Base-by-base conservation (phyloP, 2,113 vertebrate genomes). In the Cichladusa arquata region DNA sequence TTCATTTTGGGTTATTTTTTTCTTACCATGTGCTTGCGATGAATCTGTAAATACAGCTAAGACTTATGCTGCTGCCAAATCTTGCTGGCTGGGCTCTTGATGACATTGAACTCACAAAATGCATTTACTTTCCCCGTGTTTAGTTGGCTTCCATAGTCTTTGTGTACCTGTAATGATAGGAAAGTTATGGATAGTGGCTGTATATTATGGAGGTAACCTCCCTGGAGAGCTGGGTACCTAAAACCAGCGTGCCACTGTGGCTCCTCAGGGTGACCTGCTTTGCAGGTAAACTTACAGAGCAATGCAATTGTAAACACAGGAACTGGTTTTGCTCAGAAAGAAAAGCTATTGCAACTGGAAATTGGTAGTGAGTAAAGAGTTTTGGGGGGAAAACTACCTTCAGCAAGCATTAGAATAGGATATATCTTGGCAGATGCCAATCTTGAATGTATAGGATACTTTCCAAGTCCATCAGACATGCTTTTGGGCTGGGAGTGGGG, bases 401-500 rank as follows among this genome's bases (percentile, higher is more conserved):
- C 33, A 51, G 40, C n/a, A 33, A 73, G 50, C 20, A 24, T 88
- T 80, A 77, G 18, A 51, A 31, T 48, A 5, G 4, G 48, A 67
- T 84, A 81, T 88, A 29, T 81, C 90, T 92, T 86, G 56, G 47
- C 19, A 86, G 83, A 81, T 94, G 65, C 36, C 51, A 86, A 24
- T 86, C 69, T 74, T 84, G 44, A 88, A 81, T 56, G 62, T 84
- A 71, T 64, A 79, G 65, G 69, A 71, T 48, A 40, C 38, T 74
- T 93, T 93, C 64, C 64, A 93, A 88, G 82, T 81, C 67, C 50
- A 70, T 90, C 50, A 77, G 86, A 73, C 51, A 62, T 54, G 88
- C 67, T 45, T 74, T 85, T 70, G 57, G 9, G 22, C 18, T 61
- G 19, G 24, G 5, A 34, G 7, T 20, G 17, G 23, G 33, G 12